Percentiles rank a stretch among this genome's conserved stretches.
phyloP scores from a whole-genome alignment of 2,888 invertebrate species.

The Sialis fuliginosa region DNA sequence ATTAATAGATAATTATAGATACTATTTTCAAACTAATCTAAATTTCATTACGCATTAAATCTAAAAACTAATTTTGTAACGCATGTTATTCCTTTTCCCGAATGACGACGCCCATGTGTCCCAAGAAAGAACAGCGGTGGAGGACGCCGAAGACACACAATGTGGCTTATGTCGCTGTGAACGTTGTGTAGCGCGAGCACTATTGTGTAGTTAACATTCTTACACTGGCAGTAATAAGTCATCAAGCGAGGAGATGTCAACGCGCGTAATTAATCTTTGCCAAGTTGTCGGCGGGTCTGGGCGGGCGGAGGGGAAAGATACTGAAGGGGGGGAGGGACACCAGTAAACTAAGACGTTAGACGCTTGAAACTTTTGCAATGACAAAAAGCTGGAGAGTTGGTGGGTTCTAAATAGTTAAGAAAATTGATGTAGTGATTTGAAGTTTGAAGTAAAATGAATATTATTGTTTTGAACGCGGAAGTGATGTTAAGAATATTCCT shows the following conservation, averaged over 20 bases:
- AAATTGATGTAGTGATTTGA: too few species aligned
- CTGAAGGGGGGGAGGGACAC: too few species aligned
- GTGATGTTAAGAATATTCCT: too few species aligned
- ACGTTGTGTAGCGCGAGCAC: constrained; percentile 9
- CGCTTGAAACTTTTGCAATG: too few species aligned
- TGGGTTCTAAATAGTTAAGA: too few species aligned
- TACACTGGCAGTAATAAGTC: constrained; percentile 19
- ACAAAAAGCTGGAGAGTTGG: too few species aligned
- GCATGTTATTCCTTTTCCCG: not conserved
- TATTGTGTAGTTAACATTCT: constrained; percentile 5
- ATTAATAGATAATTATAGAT: too few species aligned
- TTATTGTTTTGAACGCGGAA: too few species aligned
- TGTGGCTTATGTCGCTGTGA: not conserved
- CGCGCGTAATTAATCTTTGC: constrained; percentile 23
- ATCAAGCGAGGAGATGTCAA: constrained; percentile 22
- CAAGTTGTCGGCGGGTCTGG: constrained; percentile 2
- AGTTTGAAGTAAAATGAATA: too few species aligned
- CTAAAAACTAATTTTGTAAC: not conserved
- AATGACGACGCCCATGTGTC: not conserved
- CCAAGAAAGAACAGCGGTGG: not conserved
- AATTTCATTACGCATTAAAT: too few species aligned
- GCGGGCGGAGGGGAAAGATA: not conserved
- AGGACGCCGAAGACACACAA: not conserved
- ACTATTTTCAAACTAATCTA: too few species aligned
- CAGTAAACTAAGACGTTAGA: too few species aligned